phyloP scores from a whole-genome alignment of 2,888 invertebrate genomes.

The Sipha maydis region DNA sequence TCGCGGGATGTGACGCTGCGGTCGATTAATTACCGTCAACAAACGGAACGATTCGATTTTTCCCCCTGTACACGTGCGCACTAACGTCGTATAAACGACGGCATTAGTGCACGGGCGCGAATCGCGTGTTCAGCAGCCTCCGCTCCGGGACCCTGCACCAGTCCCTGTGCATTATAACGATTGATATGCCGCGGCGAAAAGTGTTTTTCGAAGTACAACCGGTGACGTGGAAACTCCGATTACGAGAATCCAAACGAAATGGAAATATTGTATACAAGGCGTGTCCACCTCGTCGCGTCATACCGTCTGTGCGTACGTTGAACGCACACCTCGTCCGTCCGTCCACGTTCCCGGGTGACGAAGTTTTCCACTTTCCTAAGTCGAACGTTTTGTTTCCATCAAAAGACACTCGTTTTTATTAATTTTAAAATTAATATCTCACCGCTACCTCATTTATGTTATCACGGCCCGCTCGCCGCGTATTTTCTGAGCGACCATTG shows the following conservation, averaged over 20 bases:
- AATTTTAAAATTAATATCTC: constrained; percentile 54
- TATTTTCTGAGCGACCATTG: constrained; percentile 24
- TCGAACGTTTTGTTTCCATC: constrained; percentile 22
- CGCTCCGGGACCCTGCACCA: too few species aligned
- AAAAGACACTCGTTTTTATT: constrained; percentile 58
- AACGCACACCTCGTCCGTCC: background rate
- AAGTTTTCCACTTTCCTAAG: background rate
- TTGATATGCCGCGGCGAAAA: constrained; percentile 13
- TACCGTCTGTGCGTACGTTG: too few species aligned
- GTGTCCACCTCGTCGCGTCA: background rate
- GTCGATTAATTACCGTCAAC: too few species aligned
- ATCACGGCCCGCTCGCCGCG: constrained; percentile 3
- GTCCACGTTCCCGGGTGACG: background rate
- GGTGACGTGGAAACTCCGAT: constrained; percentile 33
- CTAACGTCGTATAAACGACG: too few species aligned
- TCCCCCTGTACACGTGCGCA: too few species aligned
- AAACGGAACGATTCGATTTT: too few species aligned
- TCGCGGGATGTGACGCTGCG: too few species aligned
- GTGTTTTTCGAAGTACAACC: constrained; percentile 3
- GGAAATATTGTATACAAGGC: constrained; percentile 9
- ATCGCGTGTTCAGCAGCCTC: too few species aligned
- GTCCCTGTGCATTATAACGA: too few species aligned
- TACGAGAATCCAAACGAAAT: constrained; percentile 25
- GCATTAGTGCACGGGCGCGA: too few species aligned
- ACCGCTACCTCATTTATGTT: constrained; percentile 30